Conservation (phyloP, 2,888 invertebrate species). For the Mythimna loreyi region DNA sequence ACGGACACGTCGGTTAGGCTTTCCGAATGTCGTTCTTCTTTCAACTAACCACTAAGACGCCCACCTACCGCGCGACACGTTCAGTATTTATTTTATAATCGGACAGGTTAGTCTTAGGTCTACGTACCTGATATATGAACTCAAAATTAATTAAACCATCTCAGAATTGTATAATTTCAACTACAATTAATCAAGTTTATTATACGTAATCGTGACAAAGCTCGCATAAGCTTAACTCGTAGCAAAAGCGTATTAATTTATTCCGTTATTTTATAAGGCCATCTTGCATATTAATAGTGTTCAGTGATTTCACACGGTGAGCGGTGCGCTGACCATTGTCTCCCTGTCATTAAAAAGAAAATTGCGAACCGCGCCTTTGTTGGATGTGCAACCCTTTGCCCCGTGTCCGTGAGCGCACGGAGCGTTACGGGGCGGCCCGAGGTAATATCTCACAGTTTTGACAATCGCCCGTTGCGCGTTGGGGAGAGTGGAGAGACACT, state of each 20-base stretch:
- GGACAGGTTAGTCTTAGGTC: slow-evolving; percentile 21
- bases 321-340: slow-evolving; percentile 85
- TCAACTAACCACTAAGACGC: slow-evolving; percentile 6
- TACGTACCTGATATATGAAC: slow-evolving; percentile 12
- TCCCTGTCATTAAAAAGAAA: slow-evolving; percentile 85
- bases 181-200: slow-evolving; percentile 57
- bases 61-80: not conserved
- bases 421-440: slow-evolving; percentile 75
- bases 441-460: slow-evolving; percentile 86
- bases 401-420: slow-evolving; percentile 78
- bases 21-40: slow-evolving; percentile 43
- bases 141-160: slow-evolving; percentile 43
- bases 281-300: slow-evolving; percentile 69
- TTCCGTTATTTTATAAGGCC: slow-evolving; percentile 70
- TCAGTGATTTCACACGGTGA: slow-evolving; percentile 85
- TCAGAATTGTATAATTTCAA: slow-evolving; percentile 40
- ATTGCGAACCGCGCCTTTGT: slow-evolving; percentile 81
- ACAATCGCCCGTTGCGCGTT: slow-evolving; percentile 81
- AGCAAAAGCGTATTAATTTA: slow-evolving; percentile 67
- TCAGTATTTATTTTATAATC: slow-evolving; percentile 13
- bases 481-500: slow-evolving; percentile 83
- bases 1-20: slow-evolving; percentile 68
- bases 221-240: slow-evolving; percentile 52
- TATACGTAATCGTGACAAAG: slow-evolving; percentile 44
- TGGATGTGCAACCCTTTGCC: slow-evolving; percentile 81